Base-by-base conservation (phyloP, 2,113 vertebrate species). In the Nettapus auritus region DNA sequence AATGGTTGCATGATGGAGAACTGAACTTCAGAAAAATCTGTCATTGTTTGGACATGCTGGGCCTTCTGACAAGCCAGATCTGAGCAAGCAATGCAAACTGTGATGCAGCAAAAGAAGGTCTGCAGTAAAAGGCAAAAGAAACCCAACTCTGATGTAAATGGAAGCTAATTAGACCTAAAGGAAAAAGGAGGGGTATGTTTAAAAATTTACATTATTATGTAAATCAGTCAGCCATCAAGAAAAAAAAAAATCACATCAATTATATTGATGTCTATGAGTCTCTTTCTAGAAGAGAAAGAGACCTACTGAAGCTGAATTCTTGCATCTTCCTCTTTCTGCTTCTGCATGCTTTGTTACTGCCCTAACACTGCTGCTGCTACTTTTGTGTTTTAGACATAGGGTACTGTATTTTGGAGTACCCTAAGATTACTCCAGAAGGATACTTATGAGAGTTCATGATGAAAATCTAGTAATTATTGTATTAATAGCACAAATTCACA, bases 151-250 rank as follows among this genome's bases (percentile, higher is more conserved):
- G 21, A 55, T 53, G 40, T 82, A 48, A 93, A 80, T 62, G 44
- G 62, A 69, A 89, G 57, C 73, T 88, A 83, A 91, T 80, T 90
- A 78, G 42, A 68, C 34, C 56, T 55, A 86, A 90, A 93, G 82
- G 31, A 50, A 85, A 92, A 31, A 91, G 59, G 28, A 88, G 38
- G 38, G 86, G 15, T 62, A 13, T 42, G 22, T 60, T 88, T 75
- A 86, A 83, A 90, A 92, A 88, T 82, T 9, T 79, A 68, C 3
- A 1, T 60, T 56, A 64, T 70, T 84, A 92, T 13, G 55, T 82
- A 95, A 80, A 86, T 93, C 64, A 81, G 56, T 34, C 55, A 88
- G 63, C 3, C 67, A 67, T 70, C 69, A 81, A 78, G 73, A 93
- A 69, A 48, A 74, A 70, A 68, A 93, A 73, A 94, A 82, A 69